Percentiles rank a stretch among this genome's conserved stretches.
These are phyloP conservation scores for Eurystomus gularis DNA, from an alignment of 2,113 vertebrate species.

Conservation along the genomic window DNA sequence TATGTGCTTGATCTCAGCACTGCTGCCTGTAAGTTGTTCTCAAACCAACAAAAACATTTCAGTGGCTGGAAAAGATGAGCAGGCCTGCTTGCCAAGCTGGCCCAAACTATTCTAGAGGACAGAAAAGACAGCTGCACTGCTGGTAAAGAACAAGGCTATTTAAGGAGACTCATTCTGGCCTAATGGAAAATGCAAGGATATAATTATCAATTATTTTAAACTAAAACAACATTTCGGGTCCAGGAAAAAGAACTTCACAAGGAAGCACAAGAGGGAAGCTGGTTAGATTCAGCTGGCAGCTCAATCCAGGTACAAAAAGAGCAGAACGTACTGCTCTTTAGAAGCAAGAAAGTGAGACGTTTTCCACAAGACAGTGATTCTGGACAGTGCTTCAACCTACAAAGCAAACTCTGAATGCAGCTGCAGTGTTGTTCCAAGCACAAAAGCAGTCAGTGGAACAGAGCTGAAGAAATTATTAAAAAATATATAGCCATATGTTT, in stretches of 20 bases:
- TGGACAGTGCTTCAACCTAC: neutral
- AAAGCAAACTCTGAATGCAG: neutral
- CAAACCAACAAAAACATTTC: conserved; percentile 43
- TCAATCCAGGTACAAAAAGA: neutral
- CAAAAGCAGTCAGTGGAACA: neutral
- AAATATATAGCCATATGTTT: neutral
- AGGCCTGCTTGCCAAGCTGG: conserved; percentile 35
- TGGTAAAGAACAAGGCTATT: conserved; percentile 56
- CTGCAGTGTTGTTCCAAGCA: neutral
- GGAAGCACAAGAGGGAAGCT: neutral
- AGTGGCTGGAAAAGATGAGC: conserved; percentile 68
- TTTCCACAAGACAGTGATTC: neutral
- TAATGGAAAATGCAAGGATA: conserved; percentile 67
- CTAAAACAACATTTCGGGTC: conserved; percentile 43
- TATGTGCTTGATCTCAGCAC: conserved; percentile 30
- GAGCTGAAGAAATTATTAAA: neutral
- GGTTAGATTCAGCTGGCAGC: neutral
- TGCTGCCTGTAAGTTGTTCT: conserved; percentile 36
- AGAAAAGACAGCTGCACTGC: conserved; percentile 43
- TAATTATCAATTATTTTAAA: conserved; percentile 69
- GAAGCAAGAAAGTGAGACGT: neutral
- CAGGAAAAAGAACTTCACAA: conserved; percentile 16
- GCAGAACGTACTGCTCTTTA: neutral
- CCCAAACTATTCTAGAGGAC: conserved; percentile 11
- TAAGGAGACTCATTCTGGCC: conserved; percentile 38